Base-by-base conservation (phyloP, 2,888 invertebrate species). In the Eumacrocentrus americanus region DNA sequence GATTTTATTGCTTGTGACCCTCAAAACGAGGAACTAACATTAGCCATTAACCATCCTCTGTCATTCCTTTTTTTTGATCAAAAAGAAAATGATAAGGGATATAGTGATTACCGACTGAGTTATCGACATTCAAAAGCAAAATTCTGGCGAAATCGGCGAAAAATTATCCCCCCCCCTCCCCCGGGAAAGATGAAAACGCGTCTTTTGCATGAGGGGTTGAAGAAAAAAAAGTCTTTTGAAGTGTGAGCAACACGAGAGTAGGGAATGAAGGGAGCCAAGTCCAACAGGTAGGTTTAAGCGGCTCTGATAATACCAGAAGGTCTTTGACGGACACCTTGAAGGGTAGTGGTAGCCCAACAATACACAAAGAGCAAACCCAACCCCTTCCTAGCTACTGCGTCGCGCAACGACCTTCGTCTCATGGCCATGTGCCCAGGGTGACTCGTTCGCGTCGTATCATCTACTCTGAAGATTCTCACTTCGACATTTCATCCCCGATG, bases 1-100 rank as follows among this genome's bases (percentile, higher is more conserved):
- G 63, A 16, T 66, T 66, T 66, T 61, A 66, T 66, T 58, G 40
- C 40, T 25, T 22, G 9, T 38, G n/a, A 37, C 37, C n/a, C n/a
- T n/a, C n/a, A n/a, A n/a, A n/a, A n/a, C n/a, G n/a, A n/a, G n/a
- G n/a, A n/a, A n/a, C n/a, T n/a, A n/a, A n/a, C n/a, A n/a, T n/a
- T n/a, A n/a, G n/a, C n/a, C n/a, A n/a, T n/a, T n/a, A n/a, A n/a
- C n/a, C n/a, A n/a, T n/a, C n/a, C n/a, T n/a, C n/a, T n/a, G n/a
- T n/a, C n/a, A n/a, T n/a, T n/a, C n/a, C n/a, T n/a, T n/a, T n/a
- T 35, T n/a, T 35, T 4, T 35, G 3, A 35, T 35, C 11, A 35
- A 35, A 46, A 12, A 46, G 20, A 46, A 25, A n/a, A 12, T 22
- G 47, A 23, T 2, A n/a, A n/a, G n/a, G n/a, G n/a, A n/a, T n/a